Evolutionary conservation across 2,797 vertebrate species (phyloP).

Genomic region (Dipus sagitta): DNA sequence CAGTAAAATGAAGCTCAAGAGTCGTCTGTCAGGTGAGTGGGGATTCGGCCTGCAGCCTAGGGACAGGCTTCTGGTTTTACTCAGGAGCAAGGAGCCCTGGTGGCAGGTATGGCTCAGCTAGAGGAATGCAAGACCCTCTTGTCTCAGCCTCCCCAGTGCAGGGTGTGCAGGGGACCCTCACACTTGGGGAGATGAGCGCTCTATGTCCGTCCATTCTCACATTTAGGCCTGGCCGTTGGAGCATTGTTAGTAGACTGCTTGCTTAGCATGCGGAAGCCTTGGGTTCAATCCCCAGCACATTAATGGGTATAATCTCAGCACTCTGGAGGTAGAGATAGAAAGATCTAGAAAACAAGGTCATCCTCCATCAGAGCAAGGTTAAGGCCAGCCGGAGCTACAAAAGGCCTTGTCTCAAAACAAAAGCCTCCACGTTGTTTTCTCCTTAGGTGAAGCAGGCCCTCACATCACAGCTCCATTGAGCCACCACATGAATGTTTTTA

Average conservation of each 20-base stretch:
- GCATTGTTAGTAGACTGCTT: no score
- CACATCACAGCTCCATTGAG: constrained; percentile 12
- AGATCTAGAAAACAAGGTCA: no score
- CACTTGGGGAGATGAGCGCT: neutral
- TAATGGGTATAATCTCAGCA: no score
- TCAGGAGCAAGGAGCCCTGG: neutral
- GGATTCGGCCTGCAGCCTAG: neutral
- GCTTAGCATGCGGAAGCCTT: no score
- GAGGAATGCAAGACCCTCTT: neutral
- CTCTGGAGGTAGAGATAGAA: no score
- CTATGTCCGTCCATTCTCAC: neutral
- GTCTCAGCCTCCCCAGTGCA: neutral
- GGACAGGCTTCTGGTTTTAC: neutral
- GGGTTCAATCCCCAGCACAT: no score
- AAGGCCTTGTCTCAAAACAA: neutral
- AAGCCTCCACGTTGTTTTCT: constrained; percentile 17
- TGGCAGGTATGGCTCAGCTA: neutral
- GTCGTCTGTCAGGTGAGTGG: constrained; percentile 92
- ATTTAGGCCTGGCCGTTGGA: no score
- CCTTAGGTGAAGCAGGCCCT: neutral
- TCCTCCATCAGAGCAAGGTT: no score
- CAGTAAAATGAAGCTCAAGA: constrained; percentile 92
- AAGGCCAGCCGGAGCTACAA: no score
- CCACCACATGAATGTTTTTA: neutral
- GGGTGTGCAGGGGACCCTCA: neutral